Conservation (phyloP, 2,113 vertebrate genomes). For the Parus major region DNA sequence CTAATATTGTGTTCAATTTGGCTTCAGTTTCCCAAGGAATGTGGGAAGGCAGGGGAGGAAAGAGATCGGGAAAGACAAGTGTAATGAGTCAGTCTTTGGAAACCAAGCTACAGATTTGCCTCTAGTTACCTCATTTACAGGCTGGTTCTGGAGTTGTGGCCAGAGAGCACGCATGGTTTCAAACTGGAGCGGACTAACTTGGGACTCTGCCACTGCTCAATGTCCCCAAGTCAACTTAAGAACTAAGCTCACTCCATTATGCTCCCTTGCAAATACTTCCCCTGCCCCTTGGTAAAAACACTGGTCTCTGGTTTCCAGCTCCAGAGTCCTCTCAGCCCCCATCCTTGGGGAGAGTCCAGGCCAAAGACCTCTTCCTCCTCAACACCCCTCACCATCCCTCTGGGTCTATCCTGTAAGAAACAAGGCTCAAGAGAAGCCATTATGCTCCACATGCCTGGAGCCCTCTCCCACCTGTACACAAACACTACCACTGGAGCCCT, state of each 20-base stretch:
- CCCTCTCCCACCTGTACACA: background rate
- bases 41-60: background rate
- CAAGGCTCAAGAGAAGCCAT: background rate
- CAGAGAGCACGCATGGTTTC: background rate
- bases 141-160: slow-evolving; percentile 23
- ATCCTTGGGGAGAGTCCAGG: background rate
- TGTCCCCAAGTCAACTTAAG: slow-evolving; percentile 12
- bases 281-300: background rate
- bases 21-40: slow-evolving; percentile 1
- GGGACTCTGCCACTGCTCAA: background rate
- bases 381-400: background rate
- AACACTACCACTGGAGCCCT: background rate
- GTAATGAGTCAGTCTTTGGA: slow-evolving; percentile 55
- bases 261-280: background rate
- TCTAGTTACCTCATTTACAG: slow-evolving; percentile 29
- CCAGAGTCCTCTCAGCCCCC: background rate
- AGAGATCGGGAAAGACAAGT: slow-evolving; percentile 4
- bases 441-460: background rate
- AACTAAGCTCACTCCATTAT: background rate
- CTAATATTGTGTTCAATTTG: background rate
- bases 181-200: background rate
- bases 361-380: background rate
- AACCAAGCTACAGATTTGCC: background rate
- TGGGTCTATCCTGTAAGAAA: background rate
- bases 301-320: background rate